Base-by-base conservation (phyloP, 1,140 invertebrate genomes). In the Agrypnia vestita region DNA sequence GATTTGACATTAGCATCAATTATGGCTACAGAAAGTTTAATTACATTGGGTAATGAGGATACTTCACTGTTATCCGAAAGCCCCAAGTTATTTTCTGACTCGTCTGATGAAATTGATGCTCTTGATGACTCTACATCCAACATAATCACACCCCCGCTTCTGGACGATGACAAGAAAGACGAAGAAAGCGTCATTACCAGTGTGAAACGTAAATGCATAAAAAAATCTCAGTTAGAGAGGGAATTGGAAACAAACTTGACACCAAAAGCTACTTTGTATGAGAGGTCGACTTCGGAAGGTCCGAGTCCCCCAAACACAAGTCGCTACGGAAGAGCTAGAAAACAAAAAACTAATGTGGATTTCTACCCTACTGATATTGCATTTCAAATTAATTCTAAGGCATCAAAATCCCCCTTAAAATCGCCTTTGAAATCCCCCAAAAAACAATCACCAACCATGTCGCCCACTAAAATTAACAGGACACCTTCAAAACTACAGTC, bases 291-390 rank as follows among this genome's bases (percentile, higher is more conserved):
- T 73, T 46, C 77, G 10, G 69, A 79, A 11, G 62, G 35, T 44
- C 4, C 64, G n/a, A 78, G 74, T 61, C 72, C 79, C 25, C 82
- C 80, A 6, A 89, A 84, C 44, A 88, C 85, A 0, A 90, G 89
- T 71, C 84, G 89, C n/a, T 90, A 89, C 85, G 89, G 89, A 8
- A 85, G 89, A 80, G 85, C 87, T 62, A 86, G 87, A 35, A 84
- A 85, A 51, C 73, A 87, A 6, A 89, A 88, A 82, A 84, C 84
- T 17, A 86, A 86, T 0, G 76, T 79, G 13, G 86, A 88, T 35
- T 78, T 80, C 74, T 78, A 78, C 69, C 71, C 72, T n/a, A 80
- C 78, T 44, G 78, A 80, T 44, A 13, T 79, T n/a, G 69, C 72
- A 4, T 49, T 79, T 35, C 59, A 62, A 8, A 46, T 64, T 13